A percentile compares a stretch with the other conserved stretches of the same genome.
phyloP scores from a whole-genome alignment of 2,888 invertebrate species.

The Schizotus pectinicornis region DNA sequence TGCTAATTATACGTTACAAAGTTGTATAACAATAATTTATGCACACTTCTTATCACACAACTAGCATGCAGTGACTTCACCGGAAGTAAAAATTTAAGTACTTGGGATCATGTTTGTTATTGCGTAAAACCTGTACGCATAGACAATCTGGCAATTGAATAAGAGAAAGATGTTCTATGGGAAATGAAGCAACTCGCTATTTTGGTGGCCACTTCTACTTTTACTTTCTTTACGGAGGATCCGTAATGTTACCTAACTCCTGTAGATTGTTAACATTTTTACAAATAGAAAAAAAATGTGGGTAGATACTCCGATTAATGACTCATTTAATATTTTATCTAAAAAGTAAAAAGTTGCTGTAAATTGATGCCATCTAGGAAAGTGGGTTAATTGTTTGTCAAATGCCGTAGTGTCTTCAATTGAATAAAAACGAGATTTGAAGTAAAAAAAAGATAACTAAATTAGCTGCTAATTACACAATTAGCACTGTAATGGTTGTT shows the following conservation, averaged over 20 bases:
- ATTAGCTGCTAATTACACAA: too few species aligned
- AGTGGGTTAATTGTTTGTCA: constrained; percentile 4
- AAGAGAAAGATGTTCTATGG: constrained; percentile 20
- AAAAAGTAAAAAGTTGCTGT: background rate
- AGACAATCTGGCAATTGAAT: constrained; percentile 10
- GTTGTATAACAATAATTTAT: too few species aligned
- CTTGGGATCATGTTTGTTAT: constrained; percentile 5
- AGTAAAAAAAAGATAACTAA: too few species aligned
- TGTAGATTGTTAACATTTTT: too few species aligned
- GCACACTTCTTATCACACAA: too few species aligned
- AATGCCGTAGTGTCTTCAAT: background rate
- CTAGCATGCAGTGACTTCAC: too few species aligned
- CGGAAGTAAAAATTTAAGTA: background rate
- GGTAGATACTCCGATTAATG: background rate
- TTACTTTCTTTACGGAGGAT: constrained; percentile 16
- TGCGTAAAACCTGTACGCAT: constrained; percentile 9
- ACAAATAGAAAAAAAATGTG: too few species aligned
- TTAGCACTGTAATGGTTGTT: too few species aligned
- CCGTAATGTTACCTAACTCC: too few species aligned
- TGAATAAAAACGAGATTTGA: background rate
- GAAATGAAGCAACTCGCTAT: constrained; percentile 19
- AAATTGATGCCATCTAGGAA: constrained; percentile 1
- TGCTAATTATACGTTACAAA: too few species aligned
- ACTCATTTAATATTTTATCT: background rate
- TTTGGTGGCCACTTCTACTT: constrained; percentile 6